A percentile compares a stretch with the other conserved stretches of the same genome.
These are phyloP conservation scores for Agapetus fuscipes DNA, from an alignment of 2,888 invertebrate species.

Conservation along the genomic window DNA sequence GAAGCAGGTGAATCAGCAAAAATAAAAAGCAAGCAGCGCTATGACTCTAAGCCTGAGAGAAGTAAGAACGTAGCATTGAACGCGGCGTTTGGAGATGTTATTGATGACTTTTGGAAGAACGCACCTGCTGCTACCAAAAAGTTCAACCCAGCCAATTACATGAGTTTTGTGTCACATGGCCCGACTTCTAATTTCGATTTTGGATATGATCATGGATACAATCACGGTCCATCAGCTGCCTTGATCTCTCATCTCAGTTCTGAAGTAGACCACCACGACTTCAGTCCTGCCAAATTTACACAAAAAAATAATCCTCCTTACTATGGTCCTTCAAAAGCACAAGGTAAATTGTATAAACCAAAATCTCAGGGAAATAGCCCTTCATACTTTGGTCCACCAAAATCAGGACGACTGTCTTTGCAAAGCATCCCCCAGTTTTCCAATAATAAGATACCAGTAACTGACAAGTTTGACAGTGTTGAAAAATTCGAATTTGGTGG, in stretches of 20 bases:
- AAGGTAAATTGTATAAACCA: too few relatives aligned
- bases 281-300: not conserved
- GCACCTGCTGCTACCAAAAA: conserved; percentile 3
- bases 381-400: not conserved
- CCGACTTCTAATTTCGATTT: conserved; percentile 7
- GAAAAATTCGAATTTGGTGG: conserved; percentile 26
- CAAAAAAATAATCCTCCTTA: not conserved
- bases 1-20: conserved; percentile 16
- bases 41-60: conserved; percentile 18
- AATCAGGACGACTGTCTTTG: conserved; percentile 5
- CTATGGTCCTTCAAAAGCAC: too few relatives aligned
- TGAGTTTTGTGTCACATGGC: conserved; percentile 9
- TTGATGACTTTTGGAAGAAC: conserved; percentile 35
- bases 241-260: conserved; percentile 5
- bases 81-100: conserved; percentile 33
- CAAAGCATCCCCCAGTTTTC: conserved; percentile 1
- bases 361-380: not conserved
- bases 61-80: conserved; percentile 14
- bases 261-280: not conserved
- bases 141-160: conserved; percentile 6
- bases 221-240: conserved; percentile 11
- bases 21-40: conserved; percentile 13
- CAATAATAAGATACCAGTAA: conserved; percentile 23
- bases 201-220: conserved; percentile 4
- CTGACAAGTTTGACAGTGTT: conserved; percentile 21